These are phyloP conservation scores for Andricus grossulariae DNA, from an alignment of 1,140 invertebrate species.

Conservation along the genomic window DNA sequence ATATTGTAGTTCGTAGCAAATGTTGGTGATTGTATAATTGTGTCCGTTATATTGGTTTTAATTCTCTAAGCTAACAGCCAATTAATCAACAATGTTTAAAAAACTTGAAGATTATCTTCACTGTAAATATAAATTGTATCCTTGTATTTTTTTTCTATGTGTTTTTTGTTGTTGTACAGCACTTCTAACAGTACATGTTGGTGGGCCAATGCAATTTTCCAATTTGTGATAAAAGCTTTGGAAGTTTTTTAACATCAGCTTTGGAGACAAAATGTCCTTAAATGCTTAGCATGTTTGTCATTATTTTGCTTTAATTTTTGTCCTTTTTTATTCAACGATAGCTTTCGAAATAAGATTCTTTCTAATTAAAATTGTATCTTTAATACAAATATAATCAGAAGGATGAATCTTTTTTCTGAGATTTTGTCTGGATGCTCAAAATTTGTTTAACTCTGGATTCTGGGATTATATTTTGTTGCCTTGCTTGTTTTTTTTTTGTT, in stretches of 20 bases:
- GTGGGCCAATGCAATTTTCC: constrained; percentile 55
- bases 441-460: background rate
- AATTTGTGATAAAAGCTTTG: constrained; percentile 31
- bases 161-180: constrained; percentile 44
- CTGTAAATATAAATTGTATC: constrained; percentile 17
- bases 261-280: background rate
- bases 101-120: background rate
- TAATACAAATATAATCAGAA: background rate
- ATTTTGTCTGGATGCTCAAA: background rate
- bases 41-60: constrained; percentile 49
- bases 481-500: constrained; percentile 5
- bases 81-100: constrained; percentile 11
- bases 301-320: constrained; percentile 21
- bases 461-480: background rate
- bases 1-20: background rate
- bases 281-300: constrained; percentile 14
- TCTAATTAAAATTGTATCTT: no score
- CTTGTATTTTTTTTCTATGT: constrained; percentile 1
- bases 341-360: no score
- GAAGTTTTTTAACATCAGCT: constrained; percentile 24
- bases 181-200: constrained; percentile 61
- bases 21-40: constrained; percentile 57
- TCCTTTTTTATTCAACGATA: constrained; percentile 3
- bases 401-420: constrained; percentile 8
- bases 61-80: background rate